Conservation (phyloP, 2,797 vertebrate genomes). For the Macrochelys suwanniensis region DNA sequence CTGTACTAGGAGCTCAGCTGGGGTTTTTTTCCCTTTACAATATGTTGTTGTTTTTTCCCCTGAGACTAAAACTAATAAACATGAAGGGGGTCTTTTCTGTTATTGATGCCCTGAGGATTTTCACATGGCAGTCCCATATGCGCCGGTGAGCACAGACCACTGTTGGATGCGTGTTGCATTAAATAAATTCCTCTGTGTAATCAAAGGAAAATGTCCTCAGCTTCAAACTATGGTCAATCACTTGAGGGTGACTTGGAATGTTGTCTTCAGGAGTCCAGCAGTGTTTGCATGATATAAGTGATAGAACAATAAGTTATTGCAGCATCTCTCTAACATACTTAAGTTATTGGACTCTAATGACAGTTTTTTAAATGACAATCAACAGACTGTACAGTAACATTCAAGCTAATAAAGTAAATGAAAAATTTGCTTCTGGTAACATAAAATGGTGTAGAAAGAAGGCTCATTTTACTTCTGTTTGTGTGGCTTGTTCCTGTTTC, state of each 20-base stretch:
- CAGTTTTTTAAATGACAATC: background rate
- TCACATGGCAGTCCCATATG: conserved; percentile 59
- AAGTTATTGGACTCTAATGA: conserved; percentile 45
- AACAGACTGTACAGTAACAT: conserved; percentile 39
- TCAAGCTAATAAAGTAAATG: background rate
- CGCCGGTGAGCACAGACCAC: conserved; percentile 30
- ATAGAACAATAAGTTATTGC: conserved; percentile 44
- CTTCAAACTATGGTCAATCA: conserved; percentile 16
- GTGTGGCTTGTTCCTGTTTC: background rate
- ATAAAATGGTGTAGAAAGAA: background rate
- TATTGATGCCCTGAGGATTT: conserved; percentile 34
- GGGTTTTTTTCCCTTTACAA: background rate
- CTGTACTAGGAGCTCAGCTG: background rate
- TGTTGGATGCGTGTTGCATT: conserved; percentile 43
- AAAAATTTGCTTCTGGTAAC: background rate
- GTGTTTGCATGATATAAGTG: conserved; percentile 65
- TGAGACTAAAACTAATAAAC: conserved; percentile 54
- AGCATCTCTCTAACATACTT: conserved; percentile 59
- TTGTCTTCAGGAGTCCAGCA: conserved; percentile 50
- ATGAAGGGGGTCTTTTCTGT: conserved; percentile 22
- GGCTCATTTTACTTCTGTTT: background rate
- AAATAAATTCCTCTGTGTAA: conserved; percentile 47
- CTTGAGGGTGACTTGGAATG: conserved; percentile 36
- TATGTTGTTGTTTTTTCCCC: conserved; percentile 23
- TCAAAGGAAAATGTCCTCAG: conserved; percentile 50